Base-by-base conservation (phyloP, 2,113 vertebrate species). In the Lucifuga dentata region DNA sequence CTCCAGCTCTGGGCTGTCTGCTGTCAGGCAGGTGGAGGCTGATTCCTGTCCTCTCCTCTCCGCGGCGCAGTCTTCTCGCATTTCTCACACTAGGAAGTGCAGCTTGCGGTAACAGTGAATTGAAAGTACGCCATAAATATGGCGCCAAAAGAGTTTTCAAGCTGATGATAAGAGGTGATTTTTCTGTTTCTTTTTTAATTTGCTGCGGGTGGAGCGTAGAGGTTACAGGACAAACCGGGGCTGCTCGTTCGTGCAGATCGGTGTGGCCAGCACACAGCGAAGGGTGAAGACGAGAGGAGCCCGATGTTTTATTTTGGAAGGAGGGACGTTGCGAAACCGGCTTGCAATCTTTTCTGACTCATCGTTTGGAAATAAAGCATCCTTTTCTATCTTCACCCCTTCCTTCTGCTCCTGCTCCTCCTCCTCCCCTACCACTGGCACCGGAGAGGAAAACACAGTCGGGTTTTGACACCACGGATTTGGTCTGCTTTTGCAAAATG, bases 41-140 rank as follows among this genome's bases (percentile, higher is more conserved):
- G 75, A 48, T 86, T 38, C 80, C 85, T 43, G 0, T 44, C 53
- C 44, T 62, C 53, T 80, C 89, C 87, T 85, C 81, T 73, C 55
- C 49, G 87, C 76, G 87, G 87, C 89, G 87, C 84, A 80, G 77
- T 82, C 1, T 53, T 64, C 86, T 58, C 7, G 80, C 59, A 5
- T 74, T 86, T 72, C 48, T 60, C 53, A n/a, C 68, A 87, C 55
- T 39, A 88, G 89, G 88, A 91, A 89, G 89, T 89, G 86, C 85
- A 66, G 81, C 62, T 68, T 73, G 93, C 93, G 93, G 92, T 91
- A 91, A 92, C 94, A 90, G 88, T 90, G 94, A 95, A 95, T 97
- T 95, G 95, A 94, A 96, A 96, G 95, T 98, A 97, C 96, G 96
- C 96, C 96, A 98, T 96, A 96, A 96, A 97, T 95, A 96, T 96